Evolutionary conservation across 1,140 invertebrate genomes (phyloP).

Genomic region (Magallana angulata): DNA sequence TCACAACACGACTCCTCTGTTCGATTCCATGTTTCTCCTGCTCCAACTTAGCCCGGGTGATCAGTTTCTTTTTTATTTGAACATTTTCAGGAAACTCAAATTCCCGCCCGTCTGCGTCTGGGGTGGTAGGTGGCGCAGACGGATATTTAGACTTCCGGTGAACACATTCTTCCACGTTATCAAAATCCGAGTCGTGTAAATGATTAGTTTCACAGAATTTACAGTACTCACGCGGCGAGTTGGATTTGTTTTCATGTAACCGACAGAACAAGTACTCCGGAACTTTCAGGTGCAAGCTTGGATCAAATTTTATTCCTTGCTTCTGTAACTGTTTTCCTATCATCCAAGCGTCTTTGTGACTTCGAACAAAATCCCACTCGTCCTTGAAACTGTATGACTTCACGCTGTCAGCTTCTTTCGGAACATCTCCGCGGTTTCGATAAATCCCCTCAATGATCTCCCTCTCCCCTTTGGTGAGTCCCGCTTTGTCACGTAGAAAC

Average conservation of each 20-base stretch:
- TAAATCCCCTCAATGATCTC: constrained; percentile 76
- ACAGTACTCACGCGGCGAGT: constrained; percentile 36
- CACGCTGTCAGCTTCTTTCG: constrained; percentile 36
- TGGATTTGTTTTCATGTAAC: background rate
- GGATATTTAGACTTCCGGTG: constrained; percentile 24
- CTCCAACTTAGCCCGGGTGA: background rate
- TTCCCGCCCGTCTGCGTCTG: constrained; percentile 37
- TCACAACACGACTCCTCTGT: constrained; percentile 5
- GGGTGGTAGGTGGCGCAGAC: constrained; percentile 58
- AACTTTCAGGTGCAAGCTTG: constrained; percentile 16
- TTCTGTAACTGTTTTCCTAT: constrained; percentile 61
- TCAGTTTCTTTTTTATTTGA: background rate
- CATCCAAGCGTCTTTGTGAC: constrained; percentile 74
- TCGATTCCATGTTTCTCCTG: constrained; percentile 3
- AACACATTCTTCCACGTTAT: background rate
- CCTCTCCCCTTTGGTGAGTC: constrained; percentile 74
- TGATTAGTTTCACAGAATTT: background rate
- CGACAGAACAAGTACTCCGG: constrained; percentile 38
- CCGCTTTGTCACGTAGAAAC: constrained; percentile 71
- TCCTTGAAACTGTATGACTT: constrained; percentile 48
- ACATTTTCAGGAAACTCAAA: background rate
- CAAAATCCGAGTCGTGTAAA: background rate
- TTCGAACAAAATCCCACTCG: constrained; percentile 59
- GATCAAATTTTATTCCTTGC: constrained; percentile 41
- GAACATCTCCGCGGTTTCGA: constrained; percentile 70